These are phyloP conservation scores for Ectemnius continuus DNA, from an alignment of 2,888 invertebrate species.

Conservation along the genomic window DNA sequence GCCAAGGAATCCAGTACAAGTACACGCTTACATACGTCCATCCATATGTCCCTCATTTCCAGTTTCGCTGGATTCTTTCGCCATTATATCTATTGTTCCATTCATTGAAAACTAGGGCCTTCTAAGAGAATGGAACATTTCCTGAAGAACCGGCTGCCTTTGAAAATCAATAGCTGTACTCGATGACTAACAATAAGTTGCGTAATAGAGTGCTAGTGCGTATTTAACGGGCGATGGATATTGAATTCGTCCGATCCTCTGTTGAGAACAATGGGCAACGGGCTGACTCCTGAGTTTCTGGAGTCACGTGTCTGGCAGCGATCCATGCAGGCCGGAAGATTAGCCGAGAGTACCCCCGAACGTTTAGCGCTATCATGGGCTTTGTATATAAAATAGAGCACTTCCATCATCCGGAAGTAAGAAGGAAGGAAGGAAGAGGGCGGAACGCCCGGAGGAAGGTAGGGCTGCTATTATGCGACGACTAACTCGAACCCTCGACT, in stretches of 20 bases:
- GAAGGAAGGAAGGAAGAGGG: constrained; percentile 45
- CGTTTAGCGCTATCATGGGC: constrained; percentile 64
- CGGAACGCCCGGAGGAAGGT: constrained; percentile 37
- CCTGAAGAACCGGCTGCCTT: too few species aligned
- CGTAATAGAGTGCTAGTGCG: too few species aligned
- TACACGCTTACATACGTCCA: neutral
- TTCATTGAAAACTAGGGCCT: too few species aligned
- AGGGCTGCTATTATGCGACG: constrained; percentile 47
- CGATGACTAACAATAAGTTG: too few species aligned
- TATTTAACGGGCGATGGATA: neutral
- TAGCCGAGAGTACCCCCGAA: constrained; percentile 59
- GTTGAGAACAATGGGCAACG: constrained; percentile 20
- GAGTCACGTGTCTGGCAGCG: constrained; percentile 45
- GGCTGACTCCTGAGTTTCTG: constrained; percentile 25
- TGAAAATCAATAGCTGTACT: too few species aligned
- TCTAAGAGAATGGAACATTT: too few species aligned
- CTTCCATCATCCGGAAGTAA: constrained; percentile 63
- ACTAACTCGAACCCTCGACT: constrained; percentile 57
- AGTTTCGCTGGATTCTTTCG: too few species aligned
- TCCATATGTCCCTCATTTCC: neutral
- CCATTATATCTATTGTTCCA: too few species aligned
- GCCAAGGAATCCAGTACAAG: neutral
- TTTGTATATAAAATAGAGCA: constrained; percentile 66
- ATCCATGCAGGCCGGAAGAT: constrained; percentile 51
- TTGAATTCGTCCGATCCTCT: constrained; percentile 7